Evolutionary conservation across 1,140 invertebrate species (phyloP).

Genomic region (Bombus impatiens): DNA sequence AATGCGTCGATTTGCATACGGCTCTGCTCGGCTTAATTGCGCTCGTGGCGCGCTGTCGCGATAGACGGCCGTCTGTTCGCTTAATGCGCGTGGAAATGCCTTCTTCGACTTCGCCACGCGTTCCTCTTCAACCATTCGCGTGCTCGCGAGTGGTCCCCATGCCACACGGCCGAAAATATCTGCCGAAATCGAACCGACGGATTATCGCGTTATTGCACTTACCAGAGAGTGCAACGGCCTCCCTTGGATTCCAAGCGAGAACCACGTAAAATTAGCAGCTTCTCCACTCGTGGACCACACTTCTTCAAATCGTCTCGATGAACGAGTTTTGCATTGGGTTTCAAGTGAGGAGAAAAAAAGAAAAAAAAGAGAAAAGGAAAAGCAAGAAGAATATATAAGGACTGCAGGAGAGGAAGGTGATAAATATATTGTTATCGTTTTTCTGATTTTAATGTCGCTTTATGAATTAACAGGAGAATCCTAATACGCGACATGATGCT

Average conservation of each 20-base stretch:
- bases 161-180: slow-evolving; percentile 37
- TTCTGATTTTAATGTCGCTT: no score
- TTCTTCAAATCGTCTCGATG: neutral
- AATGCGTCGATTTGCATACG: slow-evolving; percentile 65
- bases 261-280: slow-evolving; percentile 38
- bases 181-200: slow-evolving; percentile 35
- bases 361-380: neutral
- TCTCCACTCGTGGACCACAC: neutral
- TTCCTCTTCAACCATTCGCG: neutral
- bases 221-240: slow-evolving; percentile 41
- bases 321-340: neutral
- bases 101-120: slow-evolving; percentile 7
- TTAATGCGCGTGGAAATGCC: slow-evolving; percentile 38
- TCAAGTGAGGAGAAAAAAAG: neutral
- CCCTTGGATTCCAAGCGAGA: slow-evolving; percentile 21
- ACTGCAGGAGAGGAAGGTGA: neutral
- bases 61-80: slow-evolving; percentile 40
- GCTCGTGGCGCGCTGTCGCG: slow-evolving; percentile 31
- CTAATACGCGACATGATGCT: no score
- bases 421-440: no score
- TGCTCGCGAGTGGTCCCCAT: slow-evolving; percentile 7
- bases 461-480: no score
- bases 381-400: neutral
- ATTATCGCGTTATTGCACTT: slow-evolving; percentile 51
- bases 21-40: slow-evolving; percentile 61